Evolutionary conservation across 2,797 vertebrate species (phyloP).

Genomic region (Poeciliopsis gracilis): DNA sequence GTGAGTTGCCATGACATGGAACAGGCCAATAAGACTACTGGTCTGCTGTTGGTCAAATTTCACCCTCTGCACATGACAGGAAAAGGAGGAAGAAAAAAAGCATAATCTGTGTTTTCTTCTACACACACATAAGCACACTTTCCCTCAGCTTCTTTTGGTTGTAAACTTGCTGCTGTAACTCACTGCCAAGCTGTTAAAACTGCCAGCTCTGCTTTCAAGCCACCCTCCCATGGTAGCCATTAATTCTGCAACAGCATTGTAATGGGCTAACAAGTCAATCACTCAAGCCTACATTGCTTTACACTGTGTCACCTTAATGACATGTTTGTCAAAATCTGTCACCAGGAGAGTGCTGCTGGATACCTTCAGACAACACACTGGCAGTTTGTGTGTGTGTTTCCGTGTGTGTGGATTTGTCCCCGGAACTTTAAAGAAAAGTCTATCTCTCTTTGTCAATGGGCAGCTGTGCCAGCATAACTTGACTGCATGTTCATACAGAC

Average conservation of each 20-base stretch:
- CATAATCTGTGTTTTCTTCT: slow-evolving; percentile 36
- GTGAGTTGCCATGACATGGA: slow-evolving; percentile 63
- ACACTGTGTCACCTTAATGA: slow-evolving; percentile 89
- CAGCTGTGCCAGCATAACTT: slow-evolving; percentile 45
- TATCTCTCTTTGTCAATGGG: slow-evolving; percentile 56
- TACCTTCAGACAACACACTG: slow-evolving; percentile 82
- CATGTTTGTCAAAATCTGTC: slow-evolving; percentile 88
- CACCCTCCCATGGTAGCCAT: slow-evolving; percentile 88
- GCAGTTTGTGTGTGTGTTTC: slow-evolving; percentile 63
- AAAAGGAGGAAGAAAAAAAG: slow-evolving; percentile 39
- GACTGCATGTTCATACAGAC: slow-evolving; percentile 14
- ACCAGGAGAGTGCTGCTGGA: slow-evolving; percentile 80
- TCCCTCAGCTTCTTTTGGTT: slow-evolving; percentile 56
- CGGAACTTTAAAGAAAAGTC: slow-evolving; percentile 49
- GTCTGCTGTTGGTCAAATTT: slow-evolving; percentile 78
- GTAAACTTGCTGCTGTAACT: slow-evolving; percentile 88
- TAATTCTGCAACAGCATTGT: slow-evolving; percentile 89
- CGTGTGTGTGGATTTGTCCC: slow-evolving; percentile 39
- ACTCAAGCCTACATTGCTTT: slow-evolving; percentile 86
- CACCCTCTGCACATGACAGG: slow-evolving; percentile 62
- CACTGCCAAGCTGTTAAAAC: slow-evolving; percentile 86
- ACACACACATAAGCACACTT: slow-evolving; percentile 44
- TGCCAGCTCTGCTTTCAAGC: slow-evolving; percentile 85
- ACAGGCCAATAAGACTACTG: slow-evolving; percentile 63
- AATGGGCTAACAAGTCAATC: slow-evolving; percentile 92